Conservation (phyloP, 53 echinoderm and acorn worm species). For the Paracentrotus lividus region DNA sequence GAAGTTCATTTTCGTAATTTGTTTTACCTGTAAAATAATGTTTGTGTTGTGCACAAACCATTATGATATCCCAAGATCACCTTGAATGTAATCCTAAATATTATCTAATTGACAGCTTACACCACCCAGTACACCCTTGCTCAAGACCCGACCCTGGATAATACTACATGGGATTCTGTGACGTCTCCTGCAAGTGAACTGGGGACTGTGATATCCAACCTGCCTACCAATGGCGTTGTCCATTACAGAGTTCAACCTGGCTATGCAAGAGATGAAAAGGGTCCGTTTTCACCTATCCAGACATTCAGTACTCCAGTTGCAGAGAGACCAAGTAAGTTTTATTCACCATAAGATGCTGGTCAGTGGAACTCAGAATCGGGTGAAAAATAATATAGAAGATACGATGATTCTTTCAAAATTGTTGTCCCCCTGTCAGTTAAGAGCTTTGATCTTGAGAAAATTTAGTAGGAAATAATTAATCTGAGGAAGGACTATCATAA, state of each 20-base stretch:
- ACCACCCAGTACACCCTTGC: conserved; percentile 34
- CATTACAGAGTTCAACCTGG: conserved; percentile 25
- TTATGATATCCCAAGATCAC: no score
- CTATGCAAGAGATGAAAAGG: conserved; percentile 43
- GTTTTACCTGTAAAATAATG: no score
- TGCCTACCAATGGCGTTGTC: conserved; percentile 54
- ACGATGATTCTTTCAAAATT: no score
- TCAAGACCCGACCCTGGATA: conserved; percentile 17
- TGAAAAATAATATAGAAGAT: not conserved
- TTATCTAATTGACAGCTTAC: conserved; percentile 29
- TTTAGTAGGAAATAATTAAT: no score
- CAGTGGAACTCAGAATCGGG: not conserved
- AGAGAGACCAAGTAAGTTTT: conserved; percentile 56
- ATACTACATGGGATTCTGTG: conserved; percentile 47
- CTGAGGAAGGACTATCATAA: no score
- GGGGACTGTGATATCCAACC: conserved; percentile 36
- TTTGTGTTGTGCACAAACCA: no score
- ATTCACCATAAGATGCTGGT: not conserved
- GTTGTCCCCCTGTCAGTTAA: not conserved
- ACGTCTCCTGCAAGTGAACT: not conserved
- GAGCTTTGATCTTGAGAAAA: not conserved
- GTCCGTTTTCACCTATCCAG: conserved; percentile 19
- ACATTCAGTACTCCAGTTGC: conserved; percentile 57
- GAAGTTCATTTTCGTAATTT: no score
- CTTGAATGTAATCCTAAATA: not conserved